Conservation (phyloP, 2,113 vertebrate genomes). For the Ammodytes dubius region DNA sequence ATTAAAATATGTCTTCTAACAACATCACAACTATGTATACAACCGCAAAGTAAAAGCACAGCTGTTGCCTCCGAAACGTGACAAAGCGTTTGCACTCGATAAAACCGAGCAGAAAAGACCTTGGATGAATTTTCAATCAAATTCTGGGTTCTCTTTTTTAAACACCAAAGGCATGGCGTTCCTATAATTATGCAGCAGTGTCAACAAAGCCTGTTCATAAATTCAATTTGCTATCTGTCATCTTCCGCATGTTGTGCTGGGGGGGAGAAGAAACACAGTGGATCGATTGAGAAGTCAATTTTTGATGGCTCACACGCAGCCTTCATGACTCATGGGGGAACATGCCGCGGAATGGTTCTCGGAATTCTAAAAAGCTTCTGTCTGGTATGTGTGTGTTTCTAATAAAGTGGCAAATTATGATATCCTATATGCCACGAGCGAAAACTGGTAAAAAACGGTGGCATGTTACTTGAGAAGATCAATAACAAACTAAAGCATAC, state of each 20-base stretch:
- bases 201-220: constrained; percentile 81
- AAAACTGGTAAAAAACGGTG: constrained; percentile 12
- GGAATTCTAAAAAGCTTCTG: constrained; percentile 47
- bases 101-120: constrained; percentile 15
- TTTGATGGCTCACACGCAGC: constrained; percentile 71
- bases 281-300: constrained; percentile 78
- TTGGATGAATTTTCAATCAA: constrained; percentile 42
- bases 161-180: constrained; percentile 71
- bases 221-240: constrained; percentile 85
- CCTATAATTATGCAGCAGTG: constrained; percentile 79
- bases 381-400: constrained; percentile 19
- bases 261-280: constrained; percentile 49
- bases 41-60: constrained; percentile 32
- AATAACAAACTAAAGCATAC: neutral
- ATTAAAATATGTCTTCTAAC: constrained; percentile 10
- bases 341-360: constrained; percentile 41
- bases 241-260: constrained; percentile 68
- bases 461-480: constrained; percentile 27
- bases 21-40: neutral
- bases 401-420: constrained; percentile 42
- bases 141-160: constrained; percentile 39
- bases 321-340: constrained; percentile 55
- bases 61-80: constrained; percentile 33
- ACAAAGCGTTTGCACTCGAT: constrained; percentile 41
- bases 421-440: neutral